Evolutionary conservation across 1,140 invertebrate species (phyloP), one percentile per base, ranked within the genome.

Genomic region (Mizuhopecten yessoensis): DNA sequence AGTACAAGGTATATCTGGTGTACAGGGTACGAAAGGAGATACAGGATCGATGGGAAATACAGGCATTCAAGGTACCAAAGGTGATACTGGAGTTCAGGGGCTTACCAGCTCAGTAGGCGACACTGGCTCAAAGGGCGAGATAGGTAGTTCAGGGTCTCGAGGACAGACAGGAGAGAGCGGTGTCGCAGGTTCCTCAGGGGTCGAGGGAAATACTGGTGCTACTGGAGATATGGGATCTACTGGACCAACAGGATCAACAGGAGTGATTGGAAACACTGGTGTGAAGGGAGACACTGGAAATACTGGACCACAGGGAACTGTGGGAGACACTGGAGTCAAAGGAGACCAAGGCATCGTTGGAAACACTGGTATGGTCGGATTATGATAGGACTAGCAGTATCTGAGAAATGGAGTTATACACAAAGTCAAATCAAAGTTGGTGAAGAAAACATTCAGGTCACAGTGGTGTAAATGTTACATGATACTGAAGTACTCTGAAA

Each of bases 181-280:
- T 29, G 57, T 49, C 10, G 36, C 86, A 34, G 86, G 86, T 10
- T 34, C 34, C 29, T 17, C 20, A 34, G 86, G 86, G 15, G 34
- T 39, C 15, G 2, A 1, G 20, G 86, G 86, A 34, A n/a, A 87
- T 39, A 23, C 86, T 34, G 86, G 86, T 20, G 15, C 1, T 3
- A 34, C 34, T 5, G 86, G 86, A 87, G 34, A 34, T 23, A 23
- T 34, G 7, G 86, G 86, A 23, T 34, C 34, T 34, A 87, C 34
- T 7, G 86, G 86, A 33, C 34, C 34, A 7, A 34, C 0, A 87
- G 86, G 86, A n/a, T 34, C 34, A 39, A 39, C 34, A 34, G 86
- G 86, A 87, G 86, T 15, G 1, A 33, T 87, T 87, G 86, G 86
- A 34, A 39, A 15, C 33, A 87, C 86, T 87, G 86, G 86, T 87